Evolutionary conservation across 2,888 invertebrate genomes (phyloP).

Genomic region (Sesamia inferens): DNA sequence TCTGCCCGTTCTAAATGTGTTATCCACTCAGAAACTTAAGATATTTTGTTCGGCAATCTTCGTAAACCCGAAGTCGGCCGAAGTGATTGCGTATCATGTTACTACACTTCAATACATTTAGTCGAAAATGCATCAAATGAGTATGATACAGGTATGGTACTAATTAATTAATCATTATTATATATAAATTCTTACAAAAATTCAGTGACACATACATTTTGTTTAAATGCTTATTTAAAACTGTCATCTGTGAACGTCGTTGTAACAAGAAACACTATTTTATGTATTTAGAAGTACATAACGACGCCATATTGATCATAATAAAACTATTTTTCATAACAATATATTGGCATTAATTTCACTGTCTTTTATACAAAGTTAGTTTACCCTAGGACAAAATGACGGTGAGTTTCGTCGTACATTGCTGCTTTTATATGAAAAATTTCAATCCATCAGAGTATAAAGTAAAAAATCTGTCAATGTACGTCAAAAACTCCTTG

Average conservation of each 20-base stretch:
- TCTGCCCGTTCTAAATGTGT: too few relatives aligned
- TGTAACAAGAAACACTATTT: conserved; percentile 26
- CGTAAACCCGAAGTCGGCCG: conserved; percentile 13
- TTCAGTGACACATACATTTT: conserved; percentile 76
- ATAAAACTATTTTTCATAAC: conserved; percentile 54
- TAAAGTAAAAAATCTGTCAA: conserved; percentile 43
- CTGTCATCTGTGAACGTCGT: conserved; percentile 48
- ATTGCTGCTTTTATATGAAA: conserved; percentile 37
- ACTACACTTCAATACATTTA: conserved; percentile 64
- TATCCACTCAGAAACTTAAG: too few relatives aligned
- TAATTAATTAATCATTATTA: conserved; percentile 64
- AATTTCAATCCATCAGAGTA: conserved; percentile 24
- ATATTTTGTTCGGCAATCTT: conserved; percentile 4
- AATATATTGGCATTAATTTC: conserved; percentile 58
- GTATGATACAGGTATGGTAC: conserved; percentile 86
- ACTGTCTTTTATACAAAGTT: conserved; percentile 55
- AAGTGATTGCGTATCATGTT: conserved; percentile 43
- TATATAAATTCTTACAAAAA: conserved; percentile 85
- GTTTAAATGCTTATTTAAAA: conserved; percentile 73
- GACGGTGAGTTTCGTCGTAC: conserved; percentile 8
- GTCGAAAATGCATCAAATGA: conserved; percentile 86
- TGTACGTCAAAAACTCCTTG: conserved; percentile 31
- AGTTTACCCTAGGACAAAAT: conserved; percentile 16
- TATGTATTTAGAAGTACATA: conserved; percentile 22
- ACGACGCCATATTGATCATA: conserved; percentile 31